Evolutionary conservation across 2,888 invertebrate genomes (phyloP), one percentile per base, ranked within the genome.

Genomic region (Gisinianus flammeolus): DNA sequence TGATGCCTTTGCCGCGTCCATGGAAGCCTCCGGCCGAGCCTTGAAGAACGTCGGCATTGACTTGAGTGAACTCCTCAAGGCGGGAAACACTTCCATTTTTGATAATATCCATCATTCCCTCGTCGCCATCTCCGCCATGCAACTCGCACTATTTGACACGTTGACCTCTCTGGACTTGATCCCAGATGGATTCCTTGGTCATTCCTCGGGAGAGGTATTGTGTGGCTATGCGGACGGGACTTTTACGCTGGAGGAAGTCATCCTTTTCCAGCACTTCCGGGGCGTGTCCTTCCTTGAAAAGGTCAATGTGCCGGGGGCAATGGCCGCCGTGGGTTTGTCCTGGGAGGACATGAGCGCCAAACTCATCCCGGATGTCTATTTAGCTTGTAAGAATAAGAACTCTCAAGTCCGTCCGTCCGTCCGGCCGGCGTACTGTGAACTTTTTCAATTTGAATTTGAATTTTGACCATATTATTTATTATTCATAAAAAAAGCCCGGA

Each of bases 361-460:
- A 77, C 92, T 94, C 85, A 95, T 96, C 24, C 87, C 91, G 54
- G 94, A 92, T 85, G 90, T 97, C 19, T 91, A 90, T 85, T 92
- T 95, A n/a, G 97, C 97, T 69, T 98, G 98, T 87, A 96, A 98
- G 89, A 98, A 98, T 88, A 92, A n/a, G n/a, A n/a, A n/a, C n/a
- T n/a, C n/a, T n/a, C n/a, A n/a, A n/a, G n/a, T n/a, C n/a, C n/a
- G n/a, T n/a, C n/a, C n/a, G n/a, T n/a, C n/a, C n/a, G n/a, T n/a
- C n/a, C n/a, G n/a, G n/a, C n/a, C n/a, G n/a, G n/a, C n/a, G n/a
- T n/a, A n/a, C n/a, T n/a, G n/a, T n/a, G n/a, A n/a, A n/a, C n/a
- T n/a, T n/a, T n/a, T n/a, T n/a, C n/a, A n/a, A n/a, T n/a, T n/a
- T n/a, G n/a, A n/a, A n/a, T n/a, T n/a, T n/a, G n/a, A n/a, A n/a